phyloP scores from a whole-genome alignment of 2,797 vertebrate species.

The Phrynocephalus forsythii region DNA sequence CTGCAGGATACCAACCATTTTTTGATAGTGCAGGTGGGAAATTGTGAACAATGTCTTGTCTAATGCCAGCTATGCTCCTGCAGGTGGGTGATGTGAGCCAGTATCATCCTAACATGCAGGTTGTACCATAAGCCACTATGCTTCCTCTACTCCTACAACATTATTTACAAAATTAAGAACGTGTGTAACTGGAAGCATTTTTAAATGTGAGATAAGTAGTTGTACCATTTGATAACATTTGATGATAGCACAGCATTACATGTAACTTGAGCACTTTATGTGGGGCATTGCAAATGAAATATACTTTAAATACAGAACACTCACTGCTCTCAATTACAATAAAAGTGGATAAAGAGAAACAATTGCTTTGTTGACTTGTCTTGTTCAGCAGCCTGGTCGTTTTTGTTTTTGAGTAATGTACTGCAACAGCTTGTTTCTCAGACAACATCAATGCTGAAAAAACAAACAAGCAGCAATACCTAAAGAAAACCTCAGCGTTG shows the following conservation, averaged over 20 bases:
- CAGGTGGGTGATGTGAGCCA: not conserved
- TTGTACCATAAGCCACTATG: not conserved
- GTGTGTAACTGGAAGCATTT: not conserved
- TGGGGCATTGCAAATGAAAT: slow-evolving; percentile 1
- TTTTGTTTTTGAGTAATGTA: slow-evolving; percentile 10
- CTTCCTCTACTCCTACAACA: not conserved
- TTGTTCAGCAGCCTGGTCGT: not conserved
- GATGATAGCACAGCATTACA: not conserved
- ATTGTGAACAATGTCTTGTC: not conserved
- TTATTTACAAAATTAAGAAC: not conserved
- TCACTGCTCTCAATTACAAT: not conserved
- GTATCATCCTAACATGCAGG: not conserved
- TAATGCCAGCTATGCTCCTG: not conserved
- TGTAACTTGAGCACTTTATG: not conserved
- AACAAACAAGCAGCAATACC: not conserved
- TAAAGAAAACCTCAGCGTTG: not conserved
- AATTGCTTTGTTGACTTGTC: not conserved
- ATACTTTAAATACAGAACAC: not conserved
- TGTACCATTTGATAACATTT: not conserved
- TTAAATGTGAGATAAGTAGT: not conserved
- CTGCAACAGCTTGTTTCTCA: not conserved
- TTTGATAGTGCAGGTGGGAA: not conserved
- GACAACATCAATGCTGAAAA: not conserved
- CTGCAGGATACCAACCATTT: not conserved
- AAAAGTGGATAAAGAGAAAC: slow-evolving; percentile 10